A percentile compares a stretch with the other conserved stretches of the same genome.
These are phyloP conservation scores for Takifugu bimaculatus DNA, from an alignment of 2,113 vertebrate species.

Conservation along the genomic window DNA sequence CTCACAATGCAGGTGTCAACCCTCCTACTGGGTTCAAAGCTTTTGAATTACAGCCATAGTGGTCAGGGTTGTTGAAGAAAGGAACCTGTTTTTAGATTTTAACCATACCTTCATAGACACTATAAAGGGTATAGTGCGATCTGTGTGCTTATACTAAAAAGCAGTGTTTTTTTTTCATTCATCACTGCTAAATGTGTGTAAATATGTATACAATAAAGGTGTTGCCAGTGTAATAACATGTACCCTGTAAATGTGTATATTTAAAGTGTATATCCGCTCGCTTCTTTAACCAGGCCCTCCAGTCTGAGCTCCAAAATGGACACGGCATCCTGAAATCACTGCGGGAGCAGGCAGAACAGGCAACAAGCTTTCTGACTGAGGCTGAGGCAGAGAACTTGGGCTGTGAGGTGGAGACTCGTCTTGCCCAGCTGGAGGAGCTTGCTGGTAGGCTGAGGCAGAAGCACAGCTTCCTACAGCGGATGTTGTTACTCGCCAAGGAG, in stretches of 20 bases:
- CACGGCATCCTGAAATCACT: constrained; percentile 87
- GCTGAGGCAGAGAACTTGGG: constrained; percentile 77
- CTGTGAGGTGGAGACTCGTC: constrained; percentile 75
- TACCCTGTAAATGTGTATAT: neutral
- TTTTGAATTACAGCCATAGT: constrained; percentile 35
- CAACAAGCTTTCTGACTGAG: constrained; percentile 80
- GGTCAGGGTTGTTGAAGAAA: constrained; percentile 46
- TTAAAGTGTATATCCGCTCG: constrained; percentile 14
- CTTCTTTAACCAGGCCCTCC: constrained; percentile 63
- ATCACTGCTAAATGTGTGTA: neutral
- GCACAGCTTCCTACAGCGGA: constrained; percentile 81
- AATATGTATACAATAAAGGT: constrained; percentile 5
- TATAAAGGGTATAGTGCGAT: neutral
- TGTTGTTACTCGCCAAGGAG: constrained; percentile 85
- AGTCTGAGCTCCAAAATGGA: constrained; percentile 86
- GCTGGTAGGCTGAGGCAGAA: constrained; percentile 83
- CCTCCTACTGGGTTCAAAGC: constrained; percentile 71
- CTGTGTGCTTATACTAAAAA: neutral
- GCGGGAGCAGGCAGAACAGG: constrained; percentile 84
- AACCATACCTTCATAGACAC: constrained; percentile 21
- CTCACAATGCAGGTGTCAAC: constrained; percentile 55
- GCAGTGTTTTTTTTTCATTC: neutral
- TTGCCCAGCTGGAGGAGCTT: constrained; percentile 84
- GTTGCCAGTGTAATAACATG: neutral
- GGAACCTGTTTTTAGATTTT: constrained; percentile 25